A percentile compares a stretch with the other conserved stretches of the same genome.
These are phyloP conservation scores for Hemibagrus guttatus DNA, from an alignment of 2,797 vertebrate species.

Conservation along the genomic window DNA sequence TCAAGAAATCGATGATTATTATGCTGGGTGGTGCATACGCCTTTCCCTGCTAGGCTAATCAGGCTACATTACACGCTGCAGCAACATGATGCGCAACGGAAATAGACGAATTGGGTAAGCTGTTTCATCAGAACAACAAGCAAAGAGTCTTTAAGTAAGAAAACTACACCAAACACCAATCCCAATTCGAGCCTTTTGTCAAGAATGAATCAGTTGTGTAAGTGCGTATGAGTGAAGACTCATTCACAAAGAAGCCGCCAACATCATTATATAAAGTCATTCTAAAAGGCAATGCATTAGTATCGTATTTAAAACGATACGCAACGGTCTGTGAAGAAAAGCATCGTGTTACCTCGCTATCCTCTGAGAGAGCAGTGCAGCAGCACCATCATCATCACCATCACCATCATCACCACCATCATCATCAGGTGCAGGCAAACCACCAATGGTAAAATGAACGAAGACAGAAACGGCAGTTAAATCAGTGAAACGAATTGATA, in stretches of 20 bases:
- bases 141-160: neutral
- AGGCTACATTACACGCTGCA: neutral
- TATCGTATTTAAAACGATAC: neutral
- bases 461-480: conserved; percentile 56
- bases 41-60: neutral
- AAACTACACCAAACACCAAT: neutral
- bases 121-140: neutral
- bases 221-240: neutral
- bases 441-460: conserved; percentile 61
- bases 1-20: too few species aligned
- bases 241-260: neutral
- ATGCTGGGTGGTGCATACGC: neutral
- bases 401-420: neutral
- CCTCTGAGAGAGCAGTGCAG: conserved; percentile 67
- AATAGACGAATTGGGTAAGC: neutral
- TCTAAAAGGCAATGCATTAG: neutral
- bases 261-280: neutral
- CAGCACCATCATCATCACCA: conserved; percentile 50
- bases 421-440: conserved; percentile 74
- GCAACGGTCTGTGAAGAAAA: neutral
- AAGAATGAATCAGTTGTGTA: neutral
- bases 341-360: conserved; percentile 71
- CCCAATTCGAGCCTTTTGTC: neutral
- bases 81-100: conserved; percentile 4
- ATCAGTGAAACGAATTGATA: conserved; percentile 11